Conservation (phyloP, 2,113 vertebrate genomes). For the Struthidea cinerea region DNA sequence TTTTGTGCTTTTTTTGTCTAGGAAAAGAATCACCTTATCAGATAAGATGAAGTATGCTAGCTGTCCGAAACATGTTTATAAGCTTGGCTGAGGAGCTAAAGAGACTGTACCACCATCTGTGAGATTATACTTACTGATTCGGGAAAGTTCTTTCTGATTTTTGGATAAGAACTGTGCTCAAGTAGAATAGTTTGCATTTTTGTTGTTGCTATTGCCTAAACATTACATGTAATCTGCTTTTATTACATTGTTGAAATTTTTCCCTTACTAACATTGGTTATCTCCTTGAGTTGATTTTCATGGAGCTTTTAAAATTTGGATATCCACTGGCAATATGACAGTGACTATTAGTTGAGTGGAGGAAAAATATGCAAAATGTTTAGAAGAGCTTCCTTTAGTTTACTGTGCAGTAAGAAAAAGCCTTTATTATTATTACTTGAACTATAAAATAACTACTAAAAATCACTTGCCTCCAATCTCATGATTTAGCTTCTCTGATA, state of each 20-base stretch:
- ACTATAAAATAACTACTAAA: not conserved
- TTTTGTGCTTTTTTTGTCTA: not conserved
- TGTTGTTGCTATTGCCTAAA: not conserved
- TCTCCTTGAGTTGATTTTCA: not conserved
- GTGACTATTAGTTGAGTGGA: not conserved
- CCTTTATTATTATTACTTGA: not conserved
- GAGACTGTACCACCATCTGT: not conserved
- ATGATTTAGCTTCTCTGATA: not conserved
- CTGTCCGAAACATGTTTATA: not conserved
- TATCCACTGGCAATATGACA: not conserved
- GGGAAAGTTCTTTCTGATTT: not conserved
- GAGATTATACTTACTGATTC: not conserved
- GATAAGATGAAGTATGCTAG: not conserved
- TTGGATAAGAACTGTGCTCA: not conserved
- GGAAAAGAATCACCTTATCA: not conserved
- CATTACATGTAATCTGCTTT: not conserved
- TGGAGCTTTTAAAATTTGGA: not conserved
- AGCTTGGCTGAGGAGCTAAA: not conserved
- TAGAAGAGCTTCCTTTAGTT: not conserved
- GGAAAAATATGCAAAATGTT: not conserved
- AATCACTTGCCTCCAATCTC: not conserved
- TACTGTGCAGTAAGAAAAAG: not conserved
- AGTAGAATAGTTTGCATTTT: not conserved
- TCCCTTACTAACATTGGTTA: not conserved
- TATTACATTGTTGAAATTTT: not conserved